phyloP scores from a whole-genome alignment of 2,113 vertebrate species.

The Manacus vitellinus region DNA sequence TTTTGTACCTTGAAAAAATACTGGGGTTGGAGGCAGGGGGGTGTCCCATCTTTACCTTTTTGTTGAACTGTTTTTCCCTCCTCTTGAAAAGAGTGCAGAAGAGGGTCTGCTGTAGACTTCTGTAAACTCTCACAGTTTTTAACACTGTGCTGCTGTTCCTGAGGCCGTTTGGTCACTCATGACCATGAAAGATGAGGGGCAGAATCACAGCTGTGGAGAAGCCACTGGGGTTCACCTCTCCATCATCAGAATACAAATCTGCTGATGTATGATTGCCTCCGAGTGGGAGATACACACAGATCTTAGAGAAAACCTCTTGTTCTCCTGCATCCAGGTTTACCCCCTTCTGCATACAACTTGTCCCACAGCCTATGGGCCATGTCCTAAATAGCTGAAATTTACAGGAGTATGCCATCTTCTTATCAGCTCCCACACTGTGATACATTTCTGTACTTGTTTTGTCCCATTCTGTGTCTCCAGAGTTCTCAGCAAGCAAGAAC shows the following conservation, averaged over 20 bases:
- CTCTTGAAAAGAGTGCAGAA: not conserved
- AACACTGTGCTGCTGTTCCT: not conserved
- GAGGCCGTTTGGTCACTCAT: not conserved
- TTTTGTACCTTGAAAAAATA: not conserved
- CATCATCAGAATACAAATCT: not conserved
- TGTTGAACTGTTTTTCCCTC: not conserved
- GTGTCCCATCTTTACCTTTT: not conserved
- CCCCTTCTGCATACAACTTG: not conserved
- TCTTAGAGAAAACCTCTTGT: not conserved
- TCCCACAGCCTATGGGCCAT: not conserved
- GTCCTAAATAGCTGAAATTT: not conserved
- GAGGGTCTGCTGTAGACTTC: not conserved
- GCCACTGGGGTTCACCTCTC: not conserved
- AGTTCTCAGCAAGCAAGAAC: not conserved
- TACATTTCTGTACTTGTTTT: not conserved
- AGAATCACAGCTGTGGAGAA: not conserved
- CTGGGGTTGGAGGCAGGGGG: accelerated
- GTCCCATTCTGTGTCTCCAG: not conserved
- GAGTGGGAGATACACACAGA: not conserved
- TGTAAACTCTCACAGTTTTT: not conserved
- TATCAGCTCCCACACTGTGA: not conserved
- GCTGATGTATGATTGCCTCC: accelerated
- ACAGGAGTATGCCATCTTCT: not conserved
- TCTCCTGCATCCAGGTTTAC: not conserved
- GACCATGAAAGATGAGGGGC: not conserved